phyloP scores from a whole-genome alignment of 2,113 vertebrate genomes.

The Zosterops pallidus region DNA sequence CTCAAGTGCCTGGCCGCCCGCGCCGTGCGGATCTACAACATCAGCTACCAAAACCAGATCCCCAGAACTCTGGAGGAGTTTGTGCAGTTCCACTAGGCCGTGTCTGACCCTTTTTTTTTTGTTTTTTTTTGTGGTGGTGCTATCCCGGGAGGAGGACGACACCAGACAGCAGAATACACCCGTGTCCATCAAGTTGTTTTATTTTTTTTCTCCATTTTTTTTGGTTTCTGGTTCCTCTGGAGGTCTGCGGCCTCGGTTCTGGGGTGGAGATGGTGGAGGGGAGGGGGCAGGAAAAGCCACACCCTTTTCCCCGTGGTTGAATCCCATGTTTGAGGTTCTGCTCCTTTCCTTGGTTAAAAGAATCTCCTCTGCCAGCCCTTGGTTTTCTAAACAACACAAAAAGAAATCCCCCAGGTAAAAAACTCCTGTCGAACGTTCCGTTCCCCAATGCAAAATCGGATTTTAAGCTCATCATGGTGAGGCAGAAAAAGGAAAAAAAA shows the following conservation, averaged over 20 bases:
- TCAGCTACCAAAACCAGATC: constrained; percentile 95
- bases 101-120: background rate
- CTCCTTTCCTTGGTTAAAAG: background rate
- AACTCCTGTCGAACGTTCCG: background rate
- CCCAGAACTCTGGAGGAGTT: constrained; percentile 96
- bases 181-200: background rate
- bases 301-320: background rate
- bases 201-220: background rate
- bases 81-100: constrained; percentile 90
- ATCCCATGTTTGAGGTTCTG: background rate
- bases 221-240: constrained; percentile 15
- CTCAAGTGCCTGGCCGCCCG: constrained; percentile 98
- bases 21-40: constrained; percentile 89
- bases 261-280: background rate
- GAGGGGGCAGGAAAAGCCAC: background rate
- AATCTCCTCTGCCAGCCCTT: background rate
- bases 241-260: constrained; percentile 2
- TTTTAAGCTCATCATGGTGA: background rate
- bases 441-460: background rate
- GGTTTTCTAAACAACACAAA: background rate
- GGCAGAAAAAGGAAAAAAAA: background rate
- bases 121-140: constrained; percentile 56
- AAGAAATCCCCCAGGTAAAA: background rate
- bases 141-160: constrained; percentile 64
- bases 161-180: constrained; percentile 54